A percentile compares a stretch with the other conserved stretches of the same genome.
Conservation (phyloP, 1,140 invertebrate genomes). For the Calephelis virginiensis region DNA sequence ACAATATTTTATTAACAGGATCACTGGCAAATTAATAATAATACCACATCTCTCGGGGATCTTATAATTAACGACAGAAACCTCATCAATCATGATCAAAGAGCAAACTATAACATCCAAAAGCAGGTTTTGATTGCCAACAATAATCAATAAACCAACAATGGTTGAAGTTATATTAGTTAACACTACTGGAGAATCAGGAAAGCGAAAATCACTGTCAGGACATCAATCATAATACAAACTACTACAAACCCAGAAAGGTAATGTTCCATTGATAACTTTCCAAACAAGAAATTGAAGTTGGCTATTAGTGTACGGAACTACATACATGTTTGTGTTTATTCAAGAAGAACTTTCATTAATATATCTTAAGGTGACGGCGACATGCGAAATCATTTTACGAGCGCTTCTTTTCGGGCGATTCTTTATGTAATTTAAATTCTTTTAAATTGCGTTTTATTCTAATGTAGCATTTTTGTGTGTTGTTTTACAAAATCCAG, state of each 20-base stretch:
- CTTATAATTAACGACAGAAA: constrained; percentile 1
- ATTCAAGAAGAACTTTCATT: neutral
- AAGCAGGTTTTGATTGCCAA: constrained; percentile 47
- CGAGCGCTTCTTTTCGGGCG: too few species aligned
- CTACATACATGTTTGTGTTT: neutral
- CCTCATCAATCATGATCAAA: constrained; percentile 38
- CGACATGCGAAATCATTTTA: too few species aligned
- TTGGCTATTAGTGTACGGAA: neutral
- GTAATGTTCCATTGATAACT: constrained; percentile 5
- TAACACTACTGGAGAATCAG: constrained; percentile 36
- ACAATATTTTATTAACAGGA: constrained; percentile 53
- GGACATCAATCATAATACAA: constrained; percentile 51
- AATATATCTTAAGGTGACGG: too few species aligned
- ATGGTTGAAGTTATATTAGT: constrained; percentile 43
- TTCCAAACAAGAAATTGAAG: neutral
- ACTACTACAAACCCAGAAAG: constrained; percentile 18
- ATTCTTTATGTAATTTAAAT: too few species aligned
- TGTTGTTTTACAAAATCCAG: too few species aligned
- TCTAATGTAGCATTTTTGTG: too few species aligned
- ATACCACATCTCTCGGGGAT: constrained; percentile 6
- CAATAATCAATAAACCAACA: constrained; percentile 50
- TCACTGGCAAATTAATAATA: neutral
- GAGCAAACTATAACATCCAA: constrained; percentile 44
- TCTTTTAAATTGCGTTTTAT: too few species aligned
- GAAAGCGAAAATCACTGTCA: constrained; percentile 36